These are phyloP conservation scores for Crossaster papposus DNA, from an alignment of 53 echinoderm and acorn worm genomes.

Conservation along the genomic window DNA sequence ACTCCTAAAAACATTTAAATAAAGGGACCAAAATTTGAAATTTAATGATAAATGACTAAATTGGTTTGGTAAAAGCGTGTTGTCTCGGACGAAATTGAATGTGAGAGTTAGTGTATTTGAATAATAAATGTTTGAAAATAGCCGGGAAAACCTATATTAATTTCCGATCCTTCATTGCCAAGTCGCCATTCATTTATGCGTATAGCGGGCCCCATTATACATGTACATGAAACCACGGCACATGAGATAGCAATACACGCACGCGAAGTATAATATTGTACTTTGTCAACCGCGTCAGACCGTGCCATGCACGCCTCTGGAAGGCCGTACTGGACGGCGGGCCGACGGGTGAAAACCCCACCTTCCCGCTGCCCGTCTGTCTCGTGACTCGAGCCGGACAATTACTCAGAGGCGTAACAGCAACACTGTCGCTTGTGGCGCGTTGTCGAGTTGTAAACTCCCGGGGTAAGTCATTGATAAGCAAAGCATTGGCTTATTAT, in stretches of 20 bases:
- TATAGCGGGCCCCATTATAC: not conserved
- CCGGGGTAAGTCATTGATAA: not conserved
- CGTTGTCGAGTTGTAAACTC: not conserved
- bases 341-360: constrained; percentile 53
- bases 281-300: not conserved
- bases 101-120: too few relatives aligned
- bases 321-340: constrained; percentile 18
- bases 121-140: too few relatives aligned
- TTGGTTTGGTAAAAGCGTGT: too few relatives aligned
- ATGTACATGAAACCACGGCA: not conserved
- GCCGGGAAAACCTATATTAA: too few relatives aligned
- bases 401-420: constrained; percentile 40
- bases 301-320: not conserved
- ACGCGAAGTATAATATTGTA: not conserved
- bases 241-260: too few relatives aligned
- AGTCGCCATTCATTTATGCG: not conserved
- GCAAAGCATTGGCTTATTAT: not conserved
- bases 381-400: constrained; percentile 22
- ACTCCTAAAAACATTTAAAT: too few relatives aligned
- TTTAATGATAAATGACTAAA: too few relatives aligned
- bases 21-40: too few relatives aligned
- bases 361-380: constrained; percentile 41
- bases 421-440: constrained; percentile 19
- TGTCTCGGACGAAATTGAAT: too few relatives aligned
- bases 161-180: not conserved